phyloP scores from a whole-genome alignment of 2,888 invertebrate genomes.

The Folsomia manolachei region DNA sequence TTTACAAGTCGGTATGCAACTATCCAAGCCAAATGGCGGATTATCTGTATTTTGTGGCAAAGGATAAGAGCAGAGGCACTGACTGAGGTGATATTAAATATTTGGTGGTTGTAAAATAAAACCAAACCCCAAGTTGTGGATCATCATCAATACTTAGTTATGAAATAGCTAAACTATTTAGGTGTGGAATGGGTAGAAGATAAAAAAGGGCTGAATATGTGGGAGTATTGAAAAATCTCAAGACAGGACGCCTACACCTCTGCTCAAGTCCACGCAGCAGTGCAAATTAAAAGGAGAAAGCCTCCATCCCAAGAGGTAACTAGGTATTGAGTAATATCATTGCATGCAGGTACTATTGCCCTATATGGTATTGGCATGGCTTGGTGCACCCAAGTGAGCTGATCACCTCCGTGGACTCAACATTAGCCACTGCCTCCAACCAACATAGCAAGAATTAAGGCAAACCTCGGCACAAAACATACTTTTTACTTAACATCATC shows the following conservation, averaged over 20 bases:
- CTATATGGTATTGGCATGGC: slow-evolving; percentile 41
- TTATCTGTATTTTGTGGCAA: too few relatives aligned
- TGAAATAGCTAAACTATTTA: neutral
- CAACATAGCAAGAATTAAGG: neutral
- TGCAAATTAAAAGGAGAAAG: slow-evolving; percentile 50
- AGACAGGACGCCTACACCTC: slow-evolving; percentile 50
- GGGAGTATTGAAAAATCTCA: slow-evolving; percentile 16
- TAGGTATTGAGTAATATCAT: slow-evolving; percentile 44
- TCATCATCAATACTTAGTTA: neutral
- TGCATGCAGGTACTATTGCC: slow-evolving; percentile 47
- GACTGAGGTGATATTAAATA: too few relatives aligned
- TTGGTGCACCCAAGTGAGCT: slow-evolving; percentile 12
- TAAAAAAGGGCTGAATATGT: slow-evolving; percentile 5
- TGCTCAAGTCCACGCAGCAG: slow-evolving; percentile 16
- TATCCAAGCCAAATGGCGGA: too few relatives aligned
- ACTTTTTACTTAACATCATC: too few relatives aligned
- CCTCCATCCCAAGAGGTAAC: slow-evolving; percentile 29
- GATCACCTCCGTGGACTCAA: neutral
- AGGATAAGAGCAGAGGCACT: neutral
- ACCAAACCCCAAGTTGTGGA: too few relatives aligned
- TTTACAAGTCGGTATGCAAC: too few relatives aligned
- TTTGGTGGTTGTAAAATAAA: too few relatives aligned
- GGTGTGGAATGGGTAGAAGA: neutral
- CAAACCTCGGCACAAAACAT: neutral
- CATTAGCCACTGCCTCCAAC: neutral